Evolutionary conservation across 2,888 invertebrate genomes (phyloP), one percentile per base, ranked within the genome.

Genomic region (Sminthurinus aureus): DNA sequence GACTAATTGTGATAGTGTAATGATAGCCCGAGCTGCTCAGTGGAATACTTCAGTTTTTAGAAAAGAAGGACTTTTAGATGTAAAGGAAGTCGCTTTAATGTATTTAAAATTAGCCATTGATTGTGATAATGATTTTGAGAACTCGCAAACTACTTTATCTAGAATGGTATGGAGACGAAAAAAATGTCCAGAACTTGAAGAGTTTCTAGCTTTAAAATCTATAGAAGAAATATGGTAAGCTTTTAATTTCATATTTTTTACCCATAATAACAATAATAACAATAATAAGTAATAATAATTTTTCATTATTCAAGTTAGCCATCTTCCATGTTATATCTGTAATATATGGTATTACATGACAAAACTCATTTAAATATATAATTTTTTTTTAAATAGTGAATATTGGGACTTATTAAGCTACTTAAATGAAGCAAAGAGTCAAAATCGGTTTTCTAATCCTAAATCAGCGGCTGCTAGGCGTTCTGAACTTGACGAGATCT

Each of bases 111-210:
- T 96, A 90, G 95, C 96, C 69, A 93, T 98, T 77, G 94, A 96
- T 88, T 98, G 94, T 91, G 98, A 98, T 89, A 98, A 97, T 91
- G 93, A 95, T 11, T 95, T 96, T 50, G 94, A 96, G 78, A 98
- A 97, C 90, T 94, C 96, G 20, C 99, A 99, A 91, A 99, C 99
- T 91, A 96, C 97, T 89, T 92, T 99, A 79, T 98, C 99, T 91
- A 96, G 96, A 91, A 96, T 99, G 92, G 91, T 99, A 82, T 94
- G 96, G 88, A 96, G 97, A 86, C 91, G 96, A 81, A 98, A 98
- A 91, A 96, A 96, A 89, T 94, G 96, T 38, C 94, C 95, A 3
- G 92, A 94, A 89, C 98, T 98, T 24, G 94, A 94, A 89, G 92
- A 92, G 84, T 96, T 98, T 90, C 92, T 98, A 81, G 94, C 95